Conservation (phyloP, 1,140 invertebrate genomes). For the Piezodorus guildinii region DNA sequence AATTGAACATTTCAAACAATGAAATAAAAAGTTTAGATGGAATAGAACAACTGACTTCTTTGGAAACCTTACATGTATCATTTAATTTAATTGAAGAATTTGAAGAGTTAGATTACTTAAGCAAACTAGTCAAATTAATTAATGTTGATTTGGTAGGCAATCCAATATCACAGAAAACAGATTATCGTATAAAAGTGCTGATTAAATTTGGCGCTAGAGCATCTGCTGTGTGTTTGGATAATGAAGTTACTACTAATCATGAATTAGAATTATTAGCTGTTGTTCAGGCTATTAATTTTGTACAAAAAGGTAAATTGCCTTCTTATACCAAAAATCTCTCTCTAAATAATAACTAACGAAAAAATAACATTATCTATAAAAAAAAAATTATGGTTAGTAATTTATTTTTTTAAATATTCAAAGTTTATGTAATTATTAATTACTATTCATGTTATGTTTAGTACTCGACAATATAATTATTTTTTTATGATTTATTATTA, state of each 20-base stretch:
- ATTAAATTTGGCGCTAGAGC: slow-evolving; percentile 68
- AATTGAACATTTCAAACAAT: slow-evolving; percentile 77
- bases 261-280: slow-evolving; percentile 86
- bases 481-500: no score
- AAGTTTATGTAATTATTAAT: no score
- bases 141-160: slow-evolving; percentile 76
- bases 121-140: slow-evolving; percentile 73
- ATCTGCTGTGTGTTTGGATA: slow-evolving; percentile 68
- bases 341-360: background rate
- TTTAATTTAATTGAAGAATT: slow-evolving; percentile 72
- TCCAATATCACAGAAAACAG: slow-evolving; percentile 70
- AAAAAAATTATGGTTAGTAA: no score
- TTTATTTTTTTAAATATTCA: no score
- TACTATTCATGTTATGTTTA: no score
- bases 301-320: slow-evolving; percentile 46
- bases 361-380: no score
- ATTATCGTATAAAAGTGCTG: slow-evolving; percentile 83
- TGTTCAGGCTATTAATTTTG: slow-evolving; percentile 67
- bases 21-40: slow-evolving; percentile 59
- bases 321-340: slow-evolving; percentile 46
- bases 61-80: slow-evolving; percentile 74
- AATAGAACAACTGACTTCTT: slow-evolving; percentile 70
- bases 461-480: no score
- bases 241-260: slow-evolving; percentile 70
- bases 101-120: slow-evolving; percentile 66